Percentiles rank a stretch among this genome's conserved stretches.
Conservation (phyloP, 1,140 invertebrate genomes). For the Lepidurus apus region DNA sequence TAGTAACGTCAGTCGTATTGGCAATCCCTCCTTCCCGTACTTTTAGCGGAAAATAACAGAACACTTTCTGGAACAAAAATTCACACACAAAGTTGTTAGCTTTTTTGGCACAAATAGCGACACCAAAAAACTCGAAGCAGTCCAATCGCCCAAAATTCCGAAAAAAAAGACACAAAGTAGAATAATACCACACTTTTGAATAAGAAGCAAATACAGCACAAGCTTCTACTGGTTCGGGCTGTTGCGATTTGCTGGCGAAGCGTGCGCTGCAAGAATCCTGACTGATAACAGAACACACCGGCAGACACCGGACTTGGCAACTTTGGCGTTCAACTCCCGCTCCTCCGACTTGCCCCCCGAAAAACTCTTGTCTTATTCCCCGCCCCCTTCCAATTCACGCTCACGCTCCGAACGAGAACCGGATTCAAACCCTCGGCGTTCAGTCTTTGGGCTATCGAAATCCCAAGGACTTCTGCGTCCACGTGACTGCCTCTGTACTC, state of each 20-base stretch:
- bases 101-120: background rate
- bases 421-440: background rate
- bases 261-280: constrained; percentile 17
- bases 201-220: constrained; percentile 9
- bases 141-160: background rate
- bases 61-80: no score
- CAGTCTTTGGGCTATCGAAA: background rate
- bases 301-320: constrained; percentile 1
- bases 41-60: no score
- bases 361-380: background rate
- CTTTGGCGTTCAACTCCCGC: constrained; percentile 16
- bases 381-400: constrained; percentile 13
- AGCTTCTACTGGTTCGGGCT: constrained; percentile 14
- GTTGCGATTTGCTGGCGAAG: constrained; percentile 18
- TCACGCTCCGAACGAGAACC: constrained; percentile 9
- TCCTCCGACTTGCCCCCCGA: background rate
- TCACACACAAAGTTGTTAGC: no score
- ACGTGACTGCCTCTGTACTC: background rate
- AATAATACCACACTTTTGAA: background rate
- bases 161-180: background rate
- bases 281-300: constrained; percentile 13
- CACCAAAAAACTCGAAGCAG: background rate
- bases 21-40: background rate
- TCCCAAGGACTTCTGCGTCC: background rate
- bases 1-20: background rate